Conservation (phyloP, 2,888 invertebrate species). For the Phania funesta region DNA sequence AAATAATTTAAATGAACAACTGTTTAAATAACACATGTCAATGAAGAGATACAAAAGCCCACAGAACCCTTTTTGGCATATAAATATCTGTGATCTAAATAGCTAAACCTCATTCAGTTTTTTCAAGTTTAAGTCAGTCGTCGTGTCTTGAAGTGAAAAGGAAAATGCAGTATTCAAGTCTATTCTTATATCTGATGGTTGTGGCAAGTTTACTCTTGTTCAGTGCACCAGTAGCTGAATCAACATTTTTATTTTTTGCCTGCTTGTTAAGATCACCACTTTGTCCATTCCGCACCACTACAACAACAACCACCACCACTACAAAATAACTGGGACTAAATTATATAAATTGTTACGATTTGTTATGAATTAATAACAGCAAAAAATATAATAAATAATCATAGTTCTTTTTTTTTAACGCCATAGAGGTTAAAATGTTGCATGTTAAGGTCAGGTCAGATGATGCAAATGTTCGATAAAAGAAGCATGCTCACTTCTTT, state of each 20-base stretch:
- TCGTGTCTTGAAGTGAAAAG: background rate
- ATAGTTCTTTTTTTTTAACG: too few relatives aligned
- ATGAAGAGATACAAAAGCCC: background rate
- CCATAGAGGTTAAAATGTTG: too few relatives aligned
- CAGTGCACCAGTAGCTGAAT: conserved; percentile 61
- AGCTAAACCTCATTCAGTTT: conserved; percentile 16
- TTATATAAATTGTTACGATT: background rate
- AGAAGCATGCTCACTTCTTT: too few relatives aligned
- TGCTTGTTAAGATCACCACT: conserved; percentile 55
- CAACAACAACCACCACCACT: conserved; percentile 31
- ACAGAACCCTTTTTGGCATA: background rate
- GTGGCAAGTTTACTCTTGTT: conserved; percentile 53
- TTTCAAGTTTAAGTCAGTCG: background rate
- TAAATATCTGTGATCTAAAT: conserved; percentile 4
- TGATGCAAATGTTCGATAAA: too few relatives aligned
- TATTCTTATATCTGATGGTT: conserved; percentile 46
- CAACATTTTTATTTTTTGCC: conserved; percentile 49
- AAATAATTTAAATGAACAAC: background rate
- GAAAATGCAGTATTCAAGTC: conserved; percentile 42
- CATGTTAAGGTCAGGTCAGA: too few relatives aligned
- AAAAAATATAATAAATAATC: too few relatives aligned
- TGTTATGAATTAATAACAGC: background rate
- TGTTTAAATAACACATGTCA: background rate
- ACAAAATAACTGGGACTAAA: background rate
- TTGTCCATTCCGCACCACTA: conserved; percentile 62